phyloP scores from a whole-genome alignment of 2,797 vertebrate species.

The Macropus fuliginosus region DNA sequence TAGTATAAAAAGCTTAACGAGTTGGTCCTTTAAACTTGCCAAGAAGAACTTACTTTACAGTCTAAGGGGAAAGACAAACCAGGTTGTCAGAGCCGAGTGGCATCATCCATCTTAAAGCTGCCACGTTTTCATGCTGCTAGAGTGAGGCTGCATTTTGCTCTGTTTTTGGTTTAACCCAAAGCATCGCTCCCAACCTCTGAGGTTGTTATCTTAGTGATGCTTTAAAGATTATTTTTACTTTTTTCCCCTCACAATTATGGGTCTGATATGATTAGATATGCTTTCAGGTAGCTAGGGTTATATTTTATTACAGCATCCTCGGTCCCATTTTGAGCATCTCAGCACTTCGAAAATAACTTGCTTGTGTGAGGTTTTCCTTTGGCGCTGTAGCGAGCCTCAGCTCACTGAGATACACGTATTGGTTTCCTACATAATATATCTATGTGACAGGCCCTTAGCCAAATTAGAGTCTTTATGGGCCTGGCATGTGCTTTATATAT shows the following conservation, averaged over 20 bases:
- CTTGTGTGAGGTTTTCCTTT: constrained; percentile 37
- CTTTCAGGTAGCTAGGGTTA: background rate
- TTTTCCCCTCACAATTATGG: background rate
- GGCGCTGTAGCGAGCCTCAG: background rate
- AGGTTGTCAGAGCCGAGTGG: background rate
- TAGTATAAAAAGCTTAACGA: constrained; percentile 18
- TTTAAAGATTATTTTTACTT: background rate
- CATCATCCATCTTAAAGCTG: background rate
- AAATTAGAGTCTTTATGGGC: background rate
- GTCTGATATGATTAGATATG: background rate
- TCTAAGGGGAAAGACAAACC: background rate
- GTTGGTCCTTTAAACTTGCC: background rate
- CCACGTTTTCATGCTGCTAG: background rate
- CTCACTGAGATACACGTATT: background rate
- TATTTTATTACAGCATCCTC: background rate
- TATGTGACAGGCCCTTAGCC: background rate
- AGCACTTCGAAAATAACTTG: background rate
- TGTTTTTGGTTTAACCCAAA: constrained; percentile 8
- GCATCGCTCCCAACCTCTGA: background rate
- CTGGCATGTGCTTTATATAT: constrained; percentile 5
- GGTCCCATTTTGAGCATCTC: background rate
- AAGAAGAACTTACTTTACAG: background rate
- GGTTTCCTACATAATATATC: background rate
- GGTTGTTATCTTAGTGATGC: background rate
- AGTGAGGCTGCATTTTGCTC: background rate